These are phyloP conservation scores for Chondrosia reniformis DNA, from an alignment of 37 sponge, comb jelly and placozoan species.

Conservation along the genomic window DNA sequence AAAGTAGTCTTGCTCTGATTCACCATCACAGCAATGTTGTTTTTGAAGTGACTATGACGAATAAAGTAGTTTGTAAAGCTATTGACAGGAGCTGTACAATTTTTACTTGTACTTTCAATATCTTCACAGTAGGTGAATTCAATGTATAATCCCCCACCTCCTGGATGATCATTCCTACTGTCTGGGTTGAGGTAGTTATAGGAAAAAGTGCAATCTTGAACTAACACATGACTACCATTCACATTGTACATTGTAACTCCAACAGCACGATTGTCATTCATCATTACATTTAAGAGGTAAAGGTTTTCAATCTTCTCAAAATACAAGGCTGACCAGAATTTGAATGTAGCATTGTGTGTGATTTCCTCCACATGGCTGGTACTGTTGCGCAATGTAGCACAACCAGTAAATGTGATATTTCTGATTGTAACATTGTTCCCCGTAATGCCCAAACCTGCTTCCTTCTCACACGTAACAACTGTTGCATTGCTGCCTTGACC, in stretches of 20 bases:
- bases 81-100: too few relatives aligned
- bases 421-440: constrained; percentile 6
- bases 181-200: neutral
- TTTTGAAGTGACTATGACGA: too few relatives aligned
- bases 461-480: neutral
- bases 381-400: constrained; percentile 31
- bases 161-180: neutral
- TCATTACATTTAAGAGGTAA: constrained; percentile 4
- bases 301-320: constrained; percentile 20
- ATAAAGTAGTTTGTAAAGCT: too few relatives aligned
- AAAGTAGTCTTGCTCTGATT: neutral
- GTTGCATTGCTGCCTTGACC: neutral
- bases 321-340: constrained; percentile 26
- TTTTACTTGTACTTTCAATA: too few relatives aligned
- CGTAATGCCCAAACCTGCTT: constrained; percentile 34
- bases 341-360: neutral
- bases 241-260: constrained; percentile 44
- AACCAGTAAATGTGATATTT: neutral
- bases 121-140: constrained; percentile 54
- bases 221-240: constrained; percentile 11
- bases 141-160: constrained; percentile 49
- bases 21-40: constrained; percentile 22
- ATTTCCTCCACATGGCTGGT: constrained; percentile 33
- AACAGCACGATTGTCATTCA: neutral
- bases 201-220: constrained; percentile 20